Conservation (phyloP, 2,113 vertebrate genomes). For the Andinoacara biseriatus region DNA sequence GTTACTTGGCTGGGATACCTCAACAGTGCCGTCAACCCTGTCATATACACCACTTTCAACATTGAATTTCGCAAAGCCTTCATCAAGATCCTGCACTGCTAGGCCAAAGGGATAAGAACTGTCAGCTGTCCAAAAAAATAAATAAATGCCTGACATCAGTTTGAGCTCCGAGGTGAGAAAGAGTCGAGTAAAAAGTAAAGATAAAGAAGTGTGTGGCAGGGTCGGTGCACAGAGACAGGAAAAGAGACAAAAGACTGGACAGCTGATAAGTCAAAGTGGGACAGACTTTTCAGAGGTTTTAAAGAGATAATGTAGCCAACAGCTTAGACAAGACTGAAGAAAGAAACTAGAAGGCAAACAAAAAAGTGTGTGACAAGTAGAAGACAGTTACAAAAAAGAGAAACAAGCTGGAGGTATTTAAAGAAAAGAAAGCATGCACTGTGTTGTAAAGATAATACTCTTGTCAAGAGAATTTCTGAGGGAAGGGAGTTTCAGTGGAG, state of each 20-base stretch:
- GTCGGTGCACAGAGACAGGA: background rate
- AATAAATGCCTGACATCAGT: background rate
- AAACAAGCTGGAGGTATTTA: conserved; percentile 18
- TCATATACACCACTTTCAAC: conserved; percentile 86
- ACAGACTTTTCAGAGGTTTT: background rate
- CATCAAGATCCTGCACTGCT: conserved; percentile 83
- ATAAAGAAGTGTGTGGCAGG: background rate
- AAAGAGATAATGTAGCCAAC: background rate
- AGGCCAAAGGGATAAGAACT: background rate
- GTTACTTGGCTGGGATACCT: conserved; percentile 83
- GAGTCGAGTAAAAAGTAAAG: background rate
- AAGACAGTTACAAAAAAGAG: background rate
- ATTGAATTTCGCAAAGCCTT: conserved; percentile 83
- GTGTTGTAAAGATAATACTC: conserved; percentile 25
- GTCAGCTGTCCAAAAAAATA: background rate
- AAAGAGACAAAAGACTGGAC: background rate
- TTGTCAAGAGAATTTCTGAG: conserved; percentile 20
- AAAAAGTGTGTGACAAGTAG: background rate
- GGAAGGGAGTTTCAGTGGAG: background rate
- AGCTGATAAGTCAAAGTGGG: background rate
- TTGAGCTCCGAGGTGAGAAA: conserved; percentile 1
- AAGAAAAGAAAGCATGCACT: background rate
- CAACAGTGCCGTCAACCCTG: conserved; percentile 82
- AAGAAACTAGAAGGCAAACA: background rate
- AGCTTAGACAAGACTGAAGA: conserved; percentile 1